These are phyloP conservation scores for Acrocephalus scirpaceus DNA, from an alignment of 2,797 vertebrate genomes.

Conservation along the genomic window DNA sequence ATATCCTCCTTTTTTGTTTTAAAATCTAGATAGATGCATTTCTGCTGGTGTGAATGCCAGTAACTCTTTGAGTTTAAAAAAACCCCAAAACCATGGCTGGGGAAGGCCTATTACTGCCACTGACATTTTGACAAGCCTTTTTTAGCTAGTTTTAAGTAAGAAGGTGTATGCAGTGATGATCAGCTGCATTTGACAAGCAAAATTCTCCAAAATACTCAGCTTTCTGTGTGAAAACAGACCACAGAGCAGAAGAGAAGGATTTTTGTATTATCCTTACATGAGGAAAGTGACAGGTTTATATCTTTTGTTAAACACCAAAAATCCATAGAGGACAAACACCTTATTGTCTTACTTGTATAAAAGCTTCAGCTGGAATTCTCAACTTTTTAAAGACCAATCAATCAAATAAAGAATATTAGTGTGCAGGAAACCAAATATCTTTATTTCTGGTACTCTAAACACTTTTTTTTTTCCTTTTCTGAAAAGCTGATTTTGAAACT, in stretches of 20 bases:
- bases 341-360: not conserved
- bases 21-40: not conserved
- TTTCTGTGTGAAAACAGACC: not conserved
- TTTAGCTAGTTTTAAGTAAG: not conserved
- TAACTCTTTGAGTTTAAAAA: not conserved
- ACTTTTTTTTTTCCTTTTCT: not conserved
- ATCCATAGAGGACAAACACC: not conserved
- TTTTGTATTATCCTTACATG: not conserved
- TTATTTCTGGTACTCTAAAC: not conserved
- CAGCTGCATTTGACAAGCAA: not conserved
- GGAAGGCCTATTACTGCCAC: not conserved
- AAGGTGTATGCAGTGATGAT: not conserved
- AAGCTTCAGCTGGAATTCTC: not conserved
- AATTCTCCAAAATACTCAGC: not conserved
- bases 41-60: not conserved
- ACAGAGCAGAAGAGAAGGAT: not conserved
- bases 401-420: not conserved
- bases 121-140: not conserved
- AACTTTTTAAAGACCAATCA: not conserved
- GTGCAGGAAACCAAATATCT: not conserved
- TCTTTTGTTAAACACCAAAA: not conserved
- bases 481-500: not conserved
- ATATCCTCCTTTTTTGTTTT: not conserved
- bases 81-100: not conserved
- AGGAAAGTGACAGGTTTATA: not conserved